A percentile compares a stretch with the other conserved stretches of the same genome.
phyloP scores from a whole-genome alignment of 2,113 vertebrate genomes.

The Callithrix jacchus region DNA sequence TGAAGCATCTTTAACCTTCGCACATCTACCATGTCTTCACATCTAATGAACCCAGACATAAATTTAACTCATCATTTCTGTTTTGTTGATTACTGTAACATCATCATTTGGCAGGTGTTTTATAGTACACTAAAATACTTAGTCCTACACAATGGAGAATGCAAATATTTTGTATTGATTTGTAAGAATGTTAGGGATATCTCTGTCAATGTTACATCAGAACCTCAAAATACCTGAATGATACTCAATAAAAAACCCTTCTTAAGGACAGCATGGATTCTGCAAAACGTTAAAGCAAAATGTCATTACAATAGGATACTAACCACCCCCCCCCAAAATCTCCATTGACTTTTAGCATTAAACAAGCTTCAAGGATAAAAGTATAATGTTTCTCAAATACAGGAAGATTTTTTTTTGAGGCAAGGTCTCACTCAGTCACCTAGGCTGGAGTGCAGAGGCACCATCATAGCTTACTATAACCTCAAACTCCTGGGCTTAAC shows the following conservation, averaged over 20 bases:
- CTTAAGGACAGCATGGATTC: slow-evolving; percentile 37
- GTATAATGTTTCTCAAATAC: slow-evolving; percentile 4
- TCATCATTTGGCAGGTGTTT: background rate
- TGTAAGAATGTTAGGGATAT: slow-evolving; percentile 44
- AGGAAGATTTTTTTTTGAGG: background rate
- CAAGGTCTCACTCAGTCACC: no score
- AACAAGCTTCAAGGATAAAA: slow-evolving; percentile 35
- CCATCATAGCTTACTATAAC: no score
- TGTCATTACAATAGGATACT: background rate
- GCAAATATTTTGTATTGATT: slow-evolving; percentile 33
- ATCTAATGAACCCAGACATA: slow-evolving; percentile 82
- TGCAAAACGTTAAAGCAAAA: slow-evolving; percentile 60
- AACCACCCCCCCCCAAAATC: background rate
- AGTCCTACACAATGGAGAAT: slow-evolving; percentile 29
- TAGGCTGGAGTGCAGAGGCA: no score
- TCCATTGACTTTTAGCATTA: background rate
- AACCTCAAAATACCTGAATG: slow-evolving; percentile 54
- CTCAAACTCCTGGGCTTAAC: no score
- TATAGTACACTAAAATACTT: background rate
- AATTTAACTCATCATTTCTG: background rate
- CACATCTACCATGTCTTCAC: slow-evolving; percentile 96
- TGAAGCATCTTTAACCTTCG: slow-evolving; percentile 98
- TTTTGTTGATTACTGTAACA: background rate
- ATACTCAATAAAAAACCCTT: slow-evolving; percentile 49
- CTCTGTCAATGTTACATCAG: slow-evolving; percentile 46